Evolutionary conservation across 2,888 invertebrate genomes (phyloP).

Genomic region (Acleris literana): DNA sequence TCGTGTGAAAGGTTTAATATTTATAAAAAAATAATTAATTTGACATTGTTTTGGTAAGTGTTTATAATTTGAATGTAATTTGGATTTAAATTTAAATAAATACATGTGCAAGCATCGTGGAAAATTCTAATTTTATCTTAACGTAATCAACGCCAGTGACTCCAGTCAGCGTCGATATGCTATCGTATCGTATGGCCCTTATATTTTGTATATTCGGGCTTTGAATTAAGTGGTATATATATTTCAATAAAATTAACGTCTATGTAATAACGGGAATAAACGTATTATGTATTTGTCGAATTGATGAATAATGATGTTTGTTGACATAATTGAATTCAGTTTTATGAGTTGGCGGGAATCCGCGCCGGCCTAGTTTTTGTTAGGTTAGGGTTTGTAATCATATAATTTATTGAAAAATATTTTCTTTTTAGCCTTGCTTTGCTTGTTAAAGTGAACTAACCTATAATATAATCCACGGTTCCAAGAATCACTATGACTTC

Average conservation of each 20-base stretch:
- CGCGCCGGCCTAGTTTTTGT: constrained; percentile 44
- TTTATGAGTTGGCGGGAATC: constrained; percentile 51
- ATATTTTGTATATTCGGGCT: constrained; percentile 11
- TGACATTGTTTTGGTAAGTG: constrained; percentile 76
- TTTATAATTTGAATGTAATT: constrained; percentile 44
- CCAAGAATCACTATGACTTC: constrained; percentile 60
- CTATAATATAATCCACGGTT: constrained; percentile 5
- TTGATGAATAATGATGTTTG: constrained; percentile 10
- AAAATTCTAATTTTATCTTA: constrained; percentile 34
- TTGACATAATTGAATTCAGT: constrained; percentile 28
- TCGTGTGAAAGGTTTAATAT: constrained; percentile 59
- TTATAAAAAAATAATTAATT: constrained; percentile 61
- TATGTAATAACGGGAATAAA: neutral
- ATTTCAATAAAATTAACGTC: neutral
- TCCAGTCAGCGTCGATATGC: constrained; percentile 51
- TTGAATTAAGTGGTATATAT: constrained; percentile 1
- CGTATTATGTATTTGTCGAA: neutral
- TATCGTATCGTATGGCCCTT: constrained; percentile 21
- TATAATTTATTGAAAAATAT: constrained; percentile 5
- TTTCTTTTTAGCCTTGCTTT: neutral
- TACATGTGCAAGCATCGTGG: constrained; percentile 19
- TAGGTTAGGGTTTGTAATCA: constrained; percentile 42
- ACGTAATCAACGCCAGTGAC: constrained; percentile 45
- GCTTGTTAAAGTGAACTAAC: constrained; percentile 10
- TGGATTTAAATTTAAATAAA: constrained; percentile 29